Percentiles rank a stretch among this genome's conserved stretches.
Conservation (phyloP, 2,888 invertebrate species). For the Melitaea athalia region DNA sequence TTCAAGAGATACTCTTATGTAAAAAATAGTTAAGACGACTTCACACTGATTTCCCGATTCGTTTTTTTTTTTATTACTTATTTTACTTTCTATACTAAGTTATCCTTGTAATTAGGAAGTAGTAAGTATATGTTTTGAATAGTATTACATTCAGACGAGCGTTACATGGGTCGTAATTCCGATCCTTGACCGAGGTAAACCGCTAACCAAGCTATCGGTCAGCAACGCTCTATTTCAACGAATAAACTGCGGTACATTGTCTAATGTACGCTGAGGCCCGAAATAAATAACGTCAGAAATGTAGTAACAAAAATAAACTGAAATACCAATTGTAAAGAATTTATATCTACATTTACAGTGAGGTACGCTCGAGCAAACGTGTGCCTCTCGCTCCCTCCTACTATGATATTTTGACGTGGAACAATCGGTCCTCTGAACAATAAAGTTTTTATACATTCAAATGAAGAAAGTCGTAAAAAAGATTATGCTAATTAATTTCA, state of each 20-base stretch:
- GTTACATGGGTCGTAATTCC: conserved; percentile 18
- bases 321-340: neutral
- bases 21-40: too few species aligned
- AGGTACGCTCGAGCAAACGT: too few species aligned
- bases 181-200: conserved; percentile 29
- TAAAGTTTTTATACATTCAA: neutral
- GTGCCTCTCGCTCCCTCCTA: too few species aligned
- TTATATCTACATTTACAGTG: too few species aligned
- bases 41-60: too few species aligned
- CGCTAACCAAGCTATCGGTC: conserved; percentile 31
- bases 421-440: neutral
- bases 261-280: neutral
- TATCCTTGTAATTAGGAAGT: neutral
- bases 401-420: too few species aligned
- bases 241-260: conserved; percentile 1
- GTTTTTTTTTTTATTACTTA: neutral
- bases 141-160: neutral
- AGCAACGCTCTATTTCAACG: conserved; percentile 15
- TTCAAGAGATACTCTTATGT: too few species aligned
- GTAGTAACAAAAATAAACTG: neutral
- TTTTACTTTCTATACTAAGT: neutral
- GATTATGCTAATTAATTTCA: neutral
- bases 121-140: neutral
- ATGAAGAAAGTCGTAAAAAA: neutral
- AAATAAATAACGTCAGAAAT: neutral